Evolutionary conservation across 2,113 vertebrate species (phyloP).

Genomic region (Macrotis lagotis): DNA sequence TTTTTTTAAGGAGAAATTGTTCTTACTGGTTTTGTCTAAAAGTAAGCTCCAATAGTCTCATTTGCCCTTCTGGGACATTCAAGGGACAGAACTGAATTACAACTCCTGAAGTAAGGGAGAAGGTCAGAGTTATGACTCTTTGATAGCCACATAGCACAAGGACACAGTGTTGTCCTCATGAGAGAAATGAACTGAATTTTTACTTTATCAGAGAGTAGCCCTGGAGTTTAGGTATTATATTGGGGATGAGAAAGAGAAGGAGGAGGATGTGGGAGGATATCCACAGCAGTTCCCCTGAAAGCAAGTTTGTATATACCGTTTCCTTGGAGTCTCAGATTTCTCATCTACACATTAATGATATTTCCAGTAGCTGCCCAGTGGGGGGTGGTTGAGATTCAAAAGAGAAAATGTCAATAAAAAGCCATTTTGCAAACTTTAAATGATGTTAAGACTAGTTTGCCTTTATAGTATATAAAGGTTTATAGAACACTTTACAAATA

Average conservation of each 20-base stretch:
- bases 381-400: background rate
- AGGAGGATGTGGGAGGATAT: background rate
- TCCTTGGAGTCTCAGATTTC: background rate
- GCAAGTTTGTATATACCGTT: background rate
- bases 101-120: slow-evolving; percentile 33
- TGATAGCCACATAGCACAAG: background rate
- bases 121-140: slow-evolving; percentile 6
- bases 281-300: background rate
- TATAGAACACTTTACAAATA: background rate
- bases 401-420: background rate
- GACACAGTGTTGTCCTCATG: background rate
- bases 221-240: background rate
- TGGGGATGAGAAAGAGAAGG: background rate
- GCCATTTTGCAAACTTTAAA: background rate
- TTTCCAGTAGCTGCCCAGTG: background rate
- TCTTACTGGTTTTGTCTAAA: slow-evolving; percentile 39
- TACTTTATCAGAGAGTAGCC: background rate
- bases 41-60: background rate
- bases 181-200: background rate
- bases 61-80: slow-evolving; percentile 54
- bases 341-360: background rate
- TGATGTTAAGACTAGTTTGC: background rate
- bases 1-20: slow-evolving; percentile 65
- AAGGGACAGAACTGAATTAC: slow-evolving; percentile 41
- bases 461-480: background rate